Evolutionary conservation across 2,797 vertebrate genomes (phyloP), one percentile per base, ranked within the genome.

Genomic region (Clamator glandarius): DNA sequence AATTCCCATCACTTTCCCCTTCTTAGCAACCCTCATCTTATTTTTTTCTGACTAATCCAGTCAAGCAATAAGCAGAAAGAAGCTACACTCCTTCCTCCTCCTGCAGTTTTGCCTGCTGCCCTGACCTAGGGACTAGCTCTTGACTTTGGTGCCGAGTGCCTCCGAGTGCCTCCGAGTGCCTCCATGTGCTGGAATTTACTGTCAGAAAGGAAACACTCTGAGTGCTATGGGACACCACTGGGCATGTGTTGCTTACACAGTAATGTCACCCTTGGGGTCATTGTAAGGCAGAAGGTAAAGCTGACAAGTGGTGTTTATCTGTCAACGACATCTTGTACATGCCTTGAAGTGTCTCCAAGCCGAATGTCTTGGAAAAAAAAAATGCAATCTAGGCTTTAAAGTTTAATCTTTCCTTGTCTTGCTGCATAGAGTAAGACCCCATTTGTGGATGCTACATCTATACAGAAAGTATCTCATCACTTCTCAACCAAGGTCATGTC

Each of bases 201-300:
- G 94, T 93, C 70, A 95, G 96, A 96, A 97, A 97, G 92, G 76
- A 95, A 97, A 97, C 91, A 94, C 96, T 69, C 80, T 11, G 88
- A 48, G 55, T 93, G 94, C 95, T 88, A 96, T n/a, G 93, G 90
- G 95, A 97, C 95, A 96, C 97, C 95, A 68, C 2, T 14, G 88
- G 95, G 93, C 95, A 95, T 96, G 94, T 96, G 92, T 95, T 95
- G 92, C 95, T 95, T 96, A 93, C 95, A 95, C 83, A 96, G 94
- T 96, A 95, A 95, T 92, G 95, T 94, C 96, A 95, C 91, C 88
- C 96, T 92, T 89, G 89, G 92, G 93, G 96, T 96, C 93, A 87
- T 73, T 89, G 73, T 86, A 88, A 96, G 92, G 93, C 94, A 96
- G 81, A 94, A 95, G 92, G 90, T 88, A 95, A 96, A 94, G 69